Evolutionary conservation across 37 sponge, comb jelly and placozoan genomes (phyloP).

Genomic region (Ianthella basta): DNA sequence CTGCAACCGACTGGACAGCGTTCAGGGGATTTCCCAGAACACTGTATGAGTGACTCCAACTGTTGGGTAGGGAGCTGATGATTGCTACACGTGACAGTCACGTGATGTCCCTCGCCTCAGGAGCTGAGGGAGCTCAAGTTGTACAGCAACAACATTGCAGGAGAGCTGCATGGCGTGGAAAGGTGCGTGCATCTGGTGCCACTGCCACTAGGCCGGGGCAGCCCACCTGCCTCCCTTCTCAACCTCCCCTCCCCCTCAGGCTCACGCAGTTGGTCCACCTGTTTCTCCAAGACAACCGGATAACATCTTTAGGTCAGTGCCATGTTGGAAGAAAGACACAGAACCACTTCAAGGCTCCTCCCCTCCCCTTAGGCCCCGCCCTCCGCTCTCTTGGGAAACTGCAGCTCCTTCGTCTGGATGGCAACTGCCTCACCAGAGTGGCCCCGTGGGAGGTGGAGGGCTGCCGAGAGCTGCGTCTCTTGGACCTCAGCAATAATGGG

Average conservation of each 20-base stretch:
- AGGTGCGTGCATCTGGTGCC: background rate
- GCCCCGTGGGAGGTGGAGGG: background rate
- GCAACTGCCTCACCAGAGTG: background rate
- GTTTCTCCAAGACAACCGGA: slow-evolving; percentile 16
- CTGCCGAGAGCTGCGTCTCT: background rate
- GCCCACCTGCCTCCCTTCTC: no score
- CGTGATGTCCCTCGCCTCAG: background rate
- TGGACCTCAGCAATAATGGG: background rate
- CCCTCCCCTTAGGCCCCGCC: background rate
- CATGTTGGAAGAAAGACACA: no score
- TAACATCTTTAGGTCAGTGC: slow-evolving; percentile 11
- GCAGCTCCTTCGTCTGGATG: slow-evolving; percentile 5
- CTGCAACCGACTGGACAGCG: background rate
- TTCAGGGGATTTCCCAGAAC: background rate
- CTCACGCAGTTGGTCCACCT: slow-evolving; percentile 26
- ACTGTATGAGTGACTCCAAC: background rate
- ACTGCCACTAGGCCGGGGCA: no score
- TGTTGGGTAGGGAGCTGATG: no score
- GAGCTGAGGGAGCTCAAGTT: slow-evolving; percentile 6
- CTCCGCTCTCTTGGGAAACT: background rate
- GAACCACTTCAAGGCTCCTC: no score
- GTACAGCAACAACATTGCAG: slow-evolving; percentile 12
- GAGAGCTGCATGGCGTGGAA: background rate
- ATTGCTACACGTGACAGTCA: background rate
- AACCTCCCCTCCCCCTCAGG: background rate